Evolutionary conservation across 2,113 vertebrate genomes (phyloP).

Genomic region (Gymnocephalus cernua): DNA sequence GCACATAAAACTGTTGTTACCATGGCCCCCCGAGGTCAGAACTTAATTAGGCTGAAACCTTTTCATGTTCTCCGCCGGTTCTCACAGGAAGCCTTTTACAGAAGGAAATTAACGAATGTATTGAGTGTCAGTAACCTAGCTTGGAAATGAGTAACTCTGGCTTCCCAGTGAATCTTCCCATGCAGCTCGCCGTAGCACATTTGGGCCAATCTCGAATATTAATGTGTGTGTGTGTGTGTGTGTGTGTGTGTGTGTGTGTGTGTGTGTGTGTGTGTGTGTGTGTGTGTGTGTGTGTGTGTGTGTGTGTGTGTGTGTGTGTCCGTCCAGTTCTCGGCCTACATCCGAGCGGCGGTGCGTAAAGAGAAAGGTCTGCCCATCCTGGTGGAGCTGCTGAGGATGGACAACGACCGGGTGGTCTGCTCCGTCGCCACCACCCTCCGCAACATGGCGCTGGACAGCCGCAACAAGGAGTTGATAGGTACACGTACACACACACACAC

Average conservation of each 20-base stretch:
- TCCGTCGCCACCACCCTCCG: slow-evolving; percentile 95
- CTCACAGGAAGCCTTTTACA: slow-evolving; percentile 52
- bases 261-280: neutral
- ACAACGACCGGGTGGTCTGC: slow-evolving; percentile 96
- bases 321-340: slow-evolving; percentile 95
- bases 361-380: slow-evolving; percentile 98
- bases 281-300: neutral
- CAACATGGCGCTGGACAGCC: slow-evolving; percentile 96
- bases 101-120: neutral
- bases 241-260: neutral
- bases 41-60: slow-evolving; percentile 66
- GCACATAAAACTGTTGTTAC: slow-evolving; percentile 48
- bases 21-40: slow-evolving; percentile 52
- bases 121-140: too few species aligned
- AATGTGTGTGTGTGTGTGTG: too few species aligned
- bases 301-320: neutral
- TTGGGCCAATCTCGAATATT: too few species aligned
- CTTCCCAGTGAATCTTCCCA: too few species aligned
- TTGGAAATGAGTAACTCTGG: too few species aligned
- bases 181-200: too few species aligned
- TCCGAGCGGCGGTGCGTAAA: slow-evolving; percentile 95
- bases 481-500: slow-evolving; percentile 2
- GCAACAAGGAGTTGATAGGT: slow-evolving; percentile 99
- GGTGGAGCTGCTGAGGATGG: slow-evolving; percentile 97
- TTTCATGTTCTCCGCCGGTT: slow-evolving; percentile 54